phyloP scores from a whole-genome alignment of 2,797 vertebrate genomes.

The Trachurus trachurus region DNA sequence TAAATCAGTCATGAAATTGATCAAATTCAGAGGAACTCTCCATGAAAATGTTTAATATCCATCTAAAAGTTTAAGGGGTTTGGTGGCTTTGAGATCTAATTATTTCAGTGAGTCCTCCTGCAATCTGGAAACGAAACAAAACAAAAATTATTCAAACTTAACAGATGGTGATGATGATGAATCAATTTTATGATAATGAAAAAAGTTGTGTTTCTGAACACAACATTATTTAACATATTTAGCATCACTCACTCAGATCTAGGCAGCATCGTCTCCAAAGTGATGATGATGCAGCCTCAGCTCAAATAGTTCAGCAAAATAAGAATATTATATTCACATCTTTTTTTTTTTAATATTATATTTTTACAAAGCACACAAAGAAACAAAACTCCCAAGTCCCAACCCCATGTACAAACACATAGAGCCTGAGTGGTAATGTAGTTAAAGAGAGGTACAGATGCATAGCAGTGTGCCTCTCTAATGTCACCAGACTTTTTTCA shows the following conservation, averaged over 20 bases:
- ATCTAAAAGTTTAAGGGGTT: background rate
- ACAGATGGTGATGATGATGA: too few relatives aligned
- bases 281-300: background rate
- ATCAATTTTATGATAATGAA: conserved; percentile 24
- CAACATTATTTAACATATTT: conserved; percentile 38
- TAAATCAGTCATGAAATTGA: background rate
- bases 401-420: background rate
- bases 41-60: conserved; percentile 3
- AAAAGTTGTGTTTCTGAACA: conserved; percentile 23
- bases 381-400: background rate
- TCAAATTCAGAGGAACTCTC: background rate
- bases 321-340: background rate
- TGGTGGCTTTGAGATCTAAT: background rate
- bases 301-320: background rate
- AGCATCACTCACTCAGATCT: conserved; percentile 23
- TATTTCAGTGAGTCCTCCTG: background rate
- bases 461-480: background rate
- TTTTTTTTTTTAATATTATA: background rate
- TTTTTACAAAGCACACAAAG: background rate
- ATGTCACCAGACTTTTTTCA: background rate
- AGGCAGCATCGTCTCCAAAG: conserved; percentile 1
- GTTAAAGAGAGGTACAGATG: background rate
- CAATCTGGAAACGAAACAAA: background rate
- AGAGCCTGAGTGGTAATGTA: background rate
- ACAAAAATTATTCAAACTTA: background rate